A percentile compares a stretch with the other conserved stretches of the same genome.
Evolutionary conservation across 2,113 vertebrate genomes (phyloP).

Genomic region (Pseudorectes ferrugineus): DNA sequence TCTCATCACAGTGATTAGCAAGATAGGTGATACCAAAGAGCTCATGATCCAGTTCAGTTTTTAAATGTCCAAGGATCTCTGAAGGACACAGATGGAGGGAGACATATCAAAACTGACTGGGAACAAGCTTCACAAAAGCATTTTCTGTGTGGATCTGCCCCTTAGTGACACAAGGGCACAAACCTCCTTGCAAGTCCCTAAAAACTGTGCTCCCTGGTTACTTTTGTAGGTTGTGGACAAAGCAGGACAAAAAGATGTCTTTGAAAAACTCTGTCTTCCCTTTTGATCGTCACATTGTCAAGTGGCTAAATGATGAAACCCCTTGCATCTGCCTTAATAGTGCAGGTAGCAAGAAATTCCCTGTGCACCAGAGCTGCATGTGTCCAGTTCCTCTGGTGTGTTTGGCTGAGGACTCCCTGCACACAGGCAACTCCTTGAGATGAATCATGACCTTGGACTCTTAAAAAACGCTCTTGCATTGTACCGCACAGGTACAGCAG

Average conservation of each 20-base stretch:
- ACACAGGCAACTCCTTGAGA: neutral
- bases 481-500: neutral
- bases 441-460: neutral
- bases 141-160: neutral
- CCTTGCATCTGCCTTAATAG: neutral
- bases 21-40: neutral
- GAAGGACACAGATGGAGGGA: neutral
- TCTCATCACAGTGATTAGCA: neutral
- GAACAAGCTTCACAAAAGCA: neutral
- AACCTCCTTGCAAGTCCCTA: neutral
- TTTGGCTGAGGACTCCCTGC: neutral
- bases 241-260: neutral
- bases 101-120: neutral
- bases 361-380: rapidly evolving
- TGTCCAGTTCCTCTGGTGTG: neutral
- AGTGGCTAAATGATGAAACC: neutral
- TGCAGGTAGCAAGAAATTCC: neutral
- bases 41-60: neutral
- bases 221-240: neutral
- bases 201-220: neutral
- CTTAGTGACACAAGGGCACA: neutral
- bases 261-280: neutral
- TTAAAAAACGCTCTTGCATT: neutral
- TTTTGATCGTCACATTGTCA: neutral
- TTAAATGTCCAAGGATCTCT: neutral